Evolutionary conservation across 2,113 vertebrate species (phyloP).

Genomic region (Arenaria interpres): DNA sequence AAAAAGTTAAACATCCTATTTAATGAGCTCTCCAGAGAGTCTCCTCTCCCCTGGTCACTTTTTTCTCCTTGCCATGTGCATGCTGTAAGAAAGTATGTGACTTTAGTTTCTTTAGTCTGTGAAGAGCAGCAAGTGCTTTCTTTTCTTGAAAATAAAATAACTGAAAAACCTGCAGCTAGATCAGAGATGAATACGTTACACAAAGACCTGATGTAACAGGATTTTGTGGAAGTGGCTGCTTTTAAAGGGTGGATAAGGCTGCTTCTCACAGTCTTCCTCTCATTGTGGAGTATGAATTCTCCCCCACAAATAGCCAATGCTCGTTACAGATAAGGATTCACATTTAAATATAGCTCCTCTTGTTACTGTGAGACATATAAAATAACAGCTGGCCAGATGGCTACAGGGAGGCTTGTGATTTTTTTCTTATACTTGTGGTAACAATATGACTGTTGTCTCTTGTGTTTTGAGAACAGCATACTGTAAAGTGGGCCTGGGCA

Average conservation of each 20-base stretch:
- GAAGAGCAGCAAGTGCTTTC: background rate
- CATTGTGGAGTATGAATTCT: background rate
- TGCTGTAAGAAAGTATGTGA: background rate
- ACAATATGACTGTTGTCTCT: background rate
- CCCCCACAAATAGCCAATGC: background rate
- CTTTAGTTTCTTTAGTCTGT: background rate
- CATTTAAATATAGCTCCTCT: background rate
- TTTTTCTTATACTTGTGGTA: background rate
- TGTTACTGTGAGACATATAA: background rate
- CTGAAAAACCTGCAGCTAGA: background rate
- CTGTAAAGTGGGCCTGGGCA: conserved; percentile 95
- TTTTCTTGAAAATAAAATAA: background rate
- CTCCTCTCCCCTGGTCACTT: background rate
- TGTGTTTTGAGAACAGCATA: conserved; percentile 83
- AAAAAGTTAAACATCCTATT: background rate
- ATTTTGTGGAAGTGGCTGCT: background rate
- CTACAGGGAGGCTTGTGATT: background rate
- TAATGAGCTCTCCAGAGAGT: background rate
- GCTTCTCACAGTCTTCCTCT: background rate
- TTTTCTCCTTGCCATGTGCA: background rate
- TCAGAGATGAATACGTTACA: background rate
- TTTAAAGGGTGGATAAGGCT: background rate
- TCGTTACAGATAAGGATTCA: background rate
- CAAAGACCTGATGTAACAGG: background rate
- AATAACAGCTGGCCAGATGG: background rate